Base-by-base conservation (phyloP, 1,140 invertebrate genomes). In the Chironomus tepperi region DNA sequence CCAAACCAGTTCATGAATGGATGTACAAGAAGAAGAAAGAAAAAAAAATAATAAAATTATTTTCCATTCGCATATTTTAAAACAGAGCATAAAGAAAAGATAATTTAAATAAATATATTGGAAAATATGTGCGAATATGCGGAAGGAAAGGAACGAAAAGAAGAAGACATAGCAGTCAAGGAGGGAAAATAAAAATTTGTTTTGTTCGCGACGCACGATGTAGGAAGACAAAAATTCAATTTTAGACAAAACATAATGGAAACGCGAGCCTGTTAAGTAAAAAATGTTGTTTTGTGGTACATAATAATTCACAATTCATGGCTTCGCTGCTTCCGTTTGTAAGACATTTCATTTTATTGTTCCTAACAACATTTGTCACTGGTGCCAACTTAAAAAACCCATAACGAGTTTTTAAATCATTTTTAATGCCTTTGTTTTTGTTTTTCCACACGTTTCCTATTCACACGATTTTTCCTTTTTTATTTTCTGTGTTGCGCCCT, bases 31-130 rank as follows among this genome's bases (percentile, higher is more conserved):
- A n/a, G n/a, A n/a, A 34, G 24, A 1, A 34, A 34, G 24, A 34
- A 34, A 34, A 34, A 34, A 34, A 34, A n/a, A n/a, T 1, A 34
- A 34, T 34, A 34, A 34, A 34, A 34, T 34, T 34, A 34, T 34
- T 34, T 34, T 34, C 24, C 24, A 5, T 34, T 34, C 24, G 24
- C 24, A 34, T 34, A 34, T 34, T 34, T 34, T 34, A 34, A 34
- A 34, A 34, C 24, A 34, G 2, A 34, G 24, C 24, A 34, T 2
- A 34, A n/a, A n/a, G 47, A 57, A n/a, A 12, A 57, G 47, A 57
- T 57, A 57, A 57, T 57, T 57, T 57, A 57, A 57, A 57, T 57
- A 57, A 57, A 57, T 57, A 57, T 57, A 57, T 57, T 57, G 47
- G 47, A 57, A 57, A 57, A 57, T 57, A 57, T 57, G 47, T 57